These are phyloP conservation scores for Phocoena sinus DNA, from an alignment of 2,113 vertebrate genomes.

Conservation along the genomic window DNA sequence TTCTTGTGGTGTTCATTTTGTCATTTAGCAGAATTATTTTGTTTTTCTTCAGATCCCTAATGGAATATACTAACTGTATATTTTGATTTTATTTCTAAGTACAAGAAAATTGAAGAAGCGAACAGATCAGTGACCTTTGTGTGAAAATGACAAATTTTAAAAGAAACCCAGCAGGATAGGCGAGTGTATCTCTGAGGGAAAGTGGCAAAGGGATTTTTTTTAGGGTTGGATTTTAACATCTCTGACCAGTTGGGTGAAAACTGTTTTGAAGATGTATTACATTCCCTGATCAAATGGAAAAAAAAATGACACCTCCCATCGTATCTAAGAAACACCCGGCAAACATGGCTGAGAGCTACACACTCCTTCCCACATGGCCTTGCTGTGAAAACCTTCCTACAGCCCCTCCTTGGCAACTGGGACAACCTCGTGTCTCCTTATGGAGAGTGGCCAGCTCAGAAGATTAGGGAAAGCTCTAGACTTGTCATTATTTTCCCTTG, in stretches of 20 bases:
- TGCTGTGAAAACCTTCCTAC: conserved; percentile 73
- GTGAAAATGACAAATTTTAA: conserved; percentile 44
- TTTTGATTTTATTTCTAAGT: conserved; percentile 45
- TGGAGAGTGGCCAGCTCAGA: conserved; percentile 74
- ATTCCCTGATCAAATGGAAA: conserved; percentile 86
- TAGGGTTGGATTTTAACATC: conserved; percentile 70
- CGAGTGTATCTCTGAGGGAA: neutral
- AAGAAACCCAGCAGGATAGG: neutral
- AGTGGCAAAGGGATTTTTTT: conserved; percentile 43
- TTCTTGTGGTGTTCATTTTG: neutral
- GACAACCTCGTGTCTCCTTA: conserved; percentile 77
- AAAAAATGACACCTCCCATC: conserved; percentile 83
- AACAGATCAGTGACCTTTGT: neutral
- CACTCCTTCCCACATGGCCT: conserved; percentile 75
- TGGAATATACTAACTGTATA: neutral
- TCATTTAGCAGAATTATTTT: neutral
- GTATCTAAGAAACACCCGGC: conserved; percentile 83
- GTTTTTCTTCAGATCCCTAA: neutral
- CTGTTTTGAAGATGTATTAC: conserved; percentile 87
- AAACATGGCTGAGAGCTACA: conserved; percentile 80
- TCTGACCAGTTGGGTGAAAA: conserved; percentile 75
- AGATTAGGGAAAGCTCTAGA: conserved; percentile 60
- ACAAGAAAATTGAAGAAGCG: conserved; percentile 10
- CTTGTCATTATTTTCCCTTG: conserved; percentile 66
- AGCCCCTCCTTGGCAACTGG: conserved; percentile 74